Evolutionary conservation across 2,797 vertebrate species (phyloP).

Genomic region (Prunella strophiata): DNA sequence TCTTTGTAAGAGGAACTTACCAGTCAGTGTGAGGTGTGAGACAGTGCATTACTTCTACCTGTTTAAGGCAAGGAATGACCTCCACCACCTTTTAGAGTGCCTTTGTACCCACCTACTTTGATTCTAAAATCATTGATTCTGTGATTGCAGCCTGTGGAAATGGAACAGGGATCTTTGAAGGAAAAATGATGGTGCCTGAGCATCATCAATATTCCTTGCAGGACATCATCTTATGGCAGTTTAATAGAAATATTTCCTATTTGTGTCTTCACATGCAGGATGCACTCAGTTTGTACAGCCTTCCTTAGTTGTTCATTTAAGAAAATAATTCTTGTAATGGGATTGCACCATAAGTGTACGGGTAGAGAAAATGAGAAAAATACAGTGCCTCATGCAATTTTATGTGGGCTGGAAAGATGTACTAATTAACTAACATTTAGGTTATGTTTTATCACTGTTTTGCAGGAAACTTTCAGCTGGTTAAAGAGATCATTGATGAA

Average conservation of each 20-base stretch:
- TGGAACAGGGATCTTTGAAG: neutral
- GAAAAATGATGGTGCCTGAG: neutral
- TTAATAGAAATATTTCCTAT: neutral
- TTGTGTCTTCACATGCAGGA: neutral
- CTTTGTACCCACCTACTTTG: neutral
- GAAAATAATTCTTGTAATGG: neutral
- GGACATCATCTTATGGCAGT: accelerated
- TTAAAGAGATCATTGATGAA: slow-evolving; percentile 93
- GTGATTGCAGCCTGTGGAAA: neutral
- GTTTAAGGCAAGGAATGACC: neutral
- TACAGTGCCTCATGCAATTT: neutral
- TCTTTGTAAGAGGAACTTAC: neutral
- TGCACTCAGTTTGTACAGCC: neutral
- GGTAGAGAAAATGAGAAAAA: neutral
- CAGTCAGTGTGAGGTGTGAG: neutral
- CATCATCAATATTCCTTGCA: neutral
- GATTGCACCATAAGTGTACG: neutral
- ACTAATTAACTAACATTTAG: neutral
- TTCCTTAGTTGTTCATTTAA: neutral
- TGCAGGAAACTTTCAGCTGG: slow-evolving; percentile 90
- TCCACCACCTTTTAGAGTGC: neutral
- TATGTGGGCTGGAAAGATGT: neutral
- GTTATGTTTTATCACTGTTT: slow-evolving; percentile 9
- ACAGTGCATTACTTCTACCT: neutral
- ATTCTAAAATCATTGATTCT: neutral